Evolutionary conservation across 2,888 invertebrate species (phyloP), one percentile per base, ranked within the genome.

Genomic region (Harpagoxenus sublaevis): DNA sequence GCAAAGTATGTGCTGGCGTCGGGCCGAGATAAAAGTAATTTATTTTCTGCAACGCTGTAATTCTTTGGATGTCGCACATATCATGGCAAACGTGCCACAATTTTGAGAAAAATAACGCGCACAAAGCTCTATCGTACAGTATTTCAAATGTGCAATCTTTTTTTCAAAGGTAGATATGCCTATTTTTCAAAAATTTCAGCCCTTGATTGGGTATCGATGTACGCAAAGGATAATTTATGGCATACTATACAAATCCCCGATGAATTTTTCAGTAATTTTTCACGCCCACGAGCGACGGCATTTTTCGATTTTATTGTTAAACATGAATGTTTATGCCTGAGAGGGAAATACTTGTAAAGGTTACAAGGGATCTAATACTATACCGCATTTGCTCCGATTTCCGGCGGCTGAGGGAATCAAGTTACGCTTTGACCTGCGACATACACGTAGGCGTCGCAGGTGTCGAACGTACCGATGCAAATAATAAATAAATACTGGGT

Each of bases 401-500:
- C 60, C 71, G 79, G n/a, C 18, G 42, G 23, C n/a, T 28, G 48
- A 60, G 23, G 60, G 35, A 28, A n/a, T 81, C 45, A 42, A 35
- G 45, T 79, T 60, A 60, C 48, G 48, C 60, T 81, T 71, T 71
- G 60, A 81, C 23, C 60, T 31, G 71, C 60, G 48, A 10, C 71
- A 39, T 60, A 60, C 60, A 51, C 18, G 45, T 71, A 71, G 79
- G 60, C 18, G 53, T 60, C 60, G 60, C 79, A 71, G 60, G 60
- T 81, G 71, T 79, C 28, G 48, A 42, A 57, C 70, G 45, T 23
- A 48, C 28, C 12, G 60, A 60, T 39, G 71, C 71, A 71, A 81
- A 71, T 51, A 81, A 81, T 81, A 71, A 81, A 81, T 81, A 81
- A 81, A 71, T 35, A 71, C 28, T 23, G 15, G 35, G 1, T 53